Conservation (phyloP, 1,140 invertebrate species). For the Stratiolaelaps scimitus region DNA sequence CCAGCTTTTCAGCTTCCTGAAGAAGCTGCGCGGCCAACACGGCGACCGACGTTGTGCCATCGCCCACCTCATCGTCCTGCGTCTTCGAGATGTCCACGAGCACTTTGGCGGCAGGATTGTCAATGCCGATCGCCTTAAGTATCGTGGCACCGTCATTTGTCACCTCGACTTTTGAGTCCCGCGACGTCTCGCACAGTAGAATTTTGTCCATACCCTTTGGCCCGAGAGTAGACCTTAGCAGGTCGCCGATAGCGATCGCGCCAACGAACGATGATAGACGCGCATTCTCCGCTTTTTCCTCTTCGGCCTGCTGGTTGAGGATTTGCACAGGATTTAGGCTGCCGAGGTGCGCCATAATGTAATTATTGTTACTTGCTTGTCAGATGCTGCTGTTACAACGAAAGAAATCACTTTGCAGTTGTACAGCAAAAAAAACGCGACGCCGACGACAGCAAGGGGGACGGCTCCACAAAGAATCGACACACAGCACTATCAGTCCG, state of each 20-base stretch:
- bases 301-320: conserved; percentile 85
- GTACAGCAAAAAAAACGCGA: no score
- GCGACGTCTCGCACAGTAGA: conserved; percentile 66
- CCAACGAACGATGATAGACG: conserved; percentile 87
- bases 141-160: conserved; percentile 99
- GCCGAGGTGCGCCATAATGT: conserved; percentile 8
- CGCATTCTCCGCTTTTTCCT: conserved; percentile 78
- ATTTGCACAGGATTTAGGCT: conserved; percentile 78
- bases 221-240: conserved; percentile 93
- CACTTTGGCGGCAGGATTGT: conserved; percentile 98
- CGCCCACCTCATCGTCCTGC: conserved; percentile 98
- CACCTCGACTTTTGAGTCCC: conserved; percentile 74
- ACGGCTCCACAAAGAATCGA: no score
- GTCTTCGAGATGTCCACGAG: conserved; percentile 93
- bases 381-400: no score
- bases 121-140: conserved; percentile 86
- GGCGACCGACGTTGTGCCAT: conserved; percentile 97
- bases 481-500: no score
- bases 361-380: no score
- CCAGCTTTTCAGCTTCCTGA: conserved; percentile 83
- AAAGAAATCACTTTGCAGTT: no score
- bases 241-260: conserved; percentile 93
- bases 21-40: conserved; percentile 90
- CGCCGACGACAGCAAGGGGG: no score
- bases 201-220: conserved; percentile 99